Evolutionary conservation across 2,888 invertebrate species (phyloP).

Genomic region (Polydesmus complanatus): DNA sequence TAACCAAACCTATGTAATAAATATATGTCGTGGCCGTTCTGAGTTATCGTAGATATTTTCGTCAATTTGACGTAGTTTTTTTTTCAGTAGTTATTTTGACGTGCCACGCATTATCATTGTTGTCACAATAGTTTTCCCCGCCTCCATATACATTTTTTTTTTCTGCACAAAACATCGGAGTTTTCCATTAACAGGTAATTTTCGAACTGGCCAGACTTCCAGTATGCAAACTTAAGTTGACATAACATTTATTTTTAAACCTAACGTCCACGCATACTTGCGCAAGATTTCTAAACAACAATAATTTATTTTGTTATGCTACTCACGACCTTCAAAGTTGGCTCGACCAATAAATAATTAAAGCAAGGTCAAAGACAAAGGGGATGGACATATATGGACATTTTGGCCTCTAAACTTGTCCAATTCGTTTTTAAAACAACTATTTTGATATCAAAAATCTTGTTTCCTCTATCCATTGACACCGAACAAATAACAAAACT

Average conservation of each 20-base stretch:
- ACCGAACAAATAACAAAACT: background rate
- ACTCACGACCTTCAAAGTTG: background rate
- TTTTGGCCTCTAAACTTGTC: background rate
- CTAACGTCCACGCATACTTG: background rate
- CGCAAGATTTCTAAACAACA: background rate
- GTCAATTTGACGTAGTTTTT: too few relatives aligned
- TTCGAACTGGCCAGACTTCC: too few relatives aligned
- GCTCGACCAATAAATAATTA: background rate
- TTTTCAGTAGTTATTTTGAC: too few relatives aligned
- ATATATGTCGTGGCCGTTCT: too few relatives aligned
- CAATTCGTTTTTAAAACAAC: background rate
- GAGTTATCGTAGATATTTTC: too few relatives aligned
- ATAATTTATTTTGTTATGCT: background rate
- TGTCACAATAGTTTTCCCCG: too few relatives aligned
- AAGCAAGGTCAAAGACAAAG: background rate
- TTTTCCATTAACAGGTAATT: too few relatives aligned
- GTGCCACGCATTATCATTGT: too few relatives aligned
- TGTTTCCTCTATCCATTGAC: background rate
- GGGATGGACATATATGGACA: background rate
- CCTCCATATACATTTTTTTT: too few relatives aligned
- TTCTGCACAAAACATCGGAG: too few relatives aligned
- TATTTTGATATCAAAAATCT: background rate
- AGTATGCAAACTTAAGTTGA: background rate
- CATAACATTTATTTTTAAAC: background rate
- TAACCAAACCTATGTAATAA: too few relatives aligned